phyloP scores from a whole-genome alignment of 2,888 invertebrate species.

The Drosophila cognata region DNA sequence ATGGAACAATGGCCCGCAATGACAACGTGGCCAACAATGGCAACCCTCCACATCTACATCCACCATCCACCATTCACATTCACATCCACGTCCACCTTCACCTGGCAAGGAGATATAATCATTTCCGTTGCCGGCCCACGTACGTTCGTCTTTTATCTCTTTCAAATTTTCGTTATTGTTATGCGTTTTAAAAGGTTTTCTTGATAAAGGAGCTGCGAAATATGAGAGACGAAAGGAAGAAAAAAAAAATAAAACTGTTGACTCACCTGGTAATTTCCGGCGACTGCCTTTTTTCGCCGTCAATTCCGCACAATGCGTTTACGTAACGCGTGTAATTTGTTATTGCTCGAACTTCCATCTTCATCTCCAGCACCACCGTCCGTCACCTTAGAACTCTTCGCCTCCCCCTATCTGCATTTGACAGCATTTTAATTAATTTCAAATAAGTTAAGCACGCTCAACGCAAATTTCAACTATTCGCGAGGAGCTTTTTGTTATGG shows the following conservation, averaged over 20 bases:
- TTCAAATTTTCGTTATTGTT: slow-evolving; percentile 79
- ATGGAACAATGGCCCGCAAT: slow-evolving; percentile 72
- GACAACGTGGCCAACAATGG: slow-evolving; percentile 56
- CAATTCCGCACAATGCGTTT: slow-evolving; percentile 55
- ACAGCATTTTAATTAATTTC: slow-evolving; percentile 75
- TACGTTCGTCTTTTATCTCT: slow-evolving; percentile 76
- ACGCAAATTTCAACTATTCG: slow-evolving; percentile 48
- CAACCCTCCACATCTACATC: slow-evolving; percentile 9
- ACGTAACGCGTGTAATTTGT: slow-evolving; percentile 61
- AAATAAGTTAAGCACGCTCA: slow-evolving; percentile 40
- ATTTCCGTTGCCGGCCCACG: slow-evolving; percentile 77
- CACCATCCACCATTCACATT: neutral
- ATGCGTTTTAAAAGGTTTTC: slow-evolving; percentile 76
- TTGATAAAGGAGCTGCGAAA: slow-evolving; percentile 54
- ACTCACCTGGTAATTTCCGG: slow-evolving; percentile 77
- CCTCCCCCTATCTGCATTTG: slow-evolving; percentile 51
- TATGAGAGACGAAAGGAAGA: slow-evolving; percentile 22
- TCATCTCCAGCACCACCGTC: neutral
- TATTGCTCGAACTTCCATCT: slow-evolving; percentile 32
- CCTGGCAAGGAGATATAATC: slow-evolving; percentile 73
- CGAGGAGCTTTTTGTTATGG: slow-evolving; percentile 34
- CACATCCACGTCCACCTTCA: slow-evolving; percentile 8
- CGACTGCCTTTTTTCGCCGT: slow-evolving; percentile 46
- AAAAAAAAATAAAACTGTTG: slow-evolving; percentile 59
- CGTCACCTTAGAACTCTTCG: slow-evolving; percentile 13